A percentile compares a stretch with the other conserved stretches of the same genome.
Conservation (phyloP, 1,140 invertebrate species). For the Mizuhopecten yessoensis region DNA sequence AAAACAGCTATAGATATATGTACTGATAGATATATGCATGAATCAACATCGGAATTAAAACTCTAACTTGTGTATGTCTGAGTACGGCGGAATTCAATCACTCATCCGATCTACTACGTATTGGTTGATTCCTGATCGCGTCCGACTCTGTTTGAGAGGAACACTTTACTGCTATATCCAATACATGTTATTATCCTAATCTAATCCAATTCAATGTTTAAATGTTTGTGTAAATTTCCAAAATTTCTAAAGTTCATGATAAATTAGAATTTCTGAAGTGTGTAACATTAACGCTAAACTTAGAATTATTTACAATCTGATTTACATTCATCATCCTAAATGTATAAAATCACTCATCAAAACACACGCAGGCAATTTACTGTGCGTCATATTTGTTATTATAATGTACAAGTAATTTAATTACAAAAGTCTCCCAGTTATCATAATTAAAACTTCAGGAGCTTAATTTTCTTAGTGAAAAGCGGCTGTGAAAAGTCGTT, state of each 20-base stretch:
- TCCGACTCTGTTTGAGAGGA: not conserved
- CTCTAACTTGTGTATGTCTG: not conserved
- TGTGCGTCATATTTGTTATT: too few species aligned
- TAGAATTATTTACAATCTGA: too few species aligned
- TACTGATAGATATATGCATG: not conserved
- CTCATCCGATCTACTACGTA: not conserved
- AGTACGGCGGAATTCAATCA: not conserved
- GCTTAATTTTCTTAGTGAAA: too few species aligned
- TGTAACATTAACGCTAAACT: not conserved
- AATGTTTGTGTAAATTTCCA: not conserved
- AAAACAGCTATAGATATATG: not conserved
- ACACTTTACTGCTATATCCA: not conserved
- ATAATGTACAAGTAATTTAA: too few species aligned
- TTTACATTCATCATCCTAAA: too few species aligned
- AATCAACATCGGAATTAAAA: not conserved
- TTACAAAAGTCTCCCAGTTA: too few species aligned
- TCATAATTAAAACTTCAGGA: too few species aligned
- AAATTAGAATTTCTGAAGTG: not conserved
- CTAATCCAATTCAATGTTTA: not conserved
- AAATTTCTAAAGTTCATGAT: not conserved
- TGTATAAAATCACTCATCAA: too few species aligned
- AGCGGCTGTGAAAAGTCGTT: too few species aligned
- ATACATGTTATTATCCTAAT: not conserved
- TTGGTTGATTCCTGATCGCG: not conserved
- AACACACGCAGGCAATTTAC: too few species aligned